Conservation (phyloP, 2,888 invertebrate genomes). For the Phalangium opilio region DNA sequence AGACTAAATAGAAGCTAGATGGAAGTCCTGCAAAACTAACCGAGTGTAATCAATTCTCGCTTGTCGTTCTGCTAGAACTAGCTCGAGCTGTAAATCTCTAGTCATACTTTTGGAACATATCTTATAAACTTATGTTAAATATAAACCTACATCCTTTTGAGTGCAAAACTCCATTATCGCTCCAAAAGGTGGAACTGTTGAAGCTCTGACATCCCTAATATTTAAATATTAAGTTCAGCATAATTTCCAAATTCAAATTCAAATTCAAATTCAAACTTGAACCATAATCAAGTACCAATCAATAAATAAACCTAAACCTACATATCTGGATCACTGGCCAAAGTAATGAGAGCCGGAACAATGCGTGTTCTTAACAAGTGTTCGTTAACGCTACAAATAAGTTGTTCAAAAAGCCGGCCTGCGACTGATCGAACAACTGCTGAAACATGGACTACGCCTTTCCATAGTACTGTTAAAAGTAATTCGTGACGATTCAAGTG, state of each 20-base stretch:
- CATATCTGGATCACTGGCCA: conserved; percentile 51
- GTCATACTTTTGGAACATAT: too few relatives aligned
- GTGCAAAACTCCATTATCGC: conserved; percentile 37
- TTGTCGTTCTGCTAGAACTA: too few relatives aligned
- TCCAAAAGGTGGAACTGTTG: conserved; percentile 47
- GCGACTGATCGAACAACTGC: conserved; percentile 44
- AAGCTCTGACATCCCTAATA: conserved; percentile 40
- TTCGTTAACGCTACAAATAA: conserved; percentile 41
- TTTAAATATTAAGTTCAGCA: conserved; percentile 1
- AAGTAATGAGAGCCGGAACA: conserved; percentile 51
- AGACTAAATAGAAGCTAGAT: too few relatives aligned
- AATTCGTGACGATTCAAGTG: conserved; percentile 38
- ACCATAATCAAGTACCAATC: conserved; percentile 2
- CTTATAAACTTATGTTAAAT: too few relatives aligned
- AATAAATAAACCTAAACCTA: conserved; percentile 34
- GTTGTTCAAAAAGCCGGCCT: conserved; percentile 42
- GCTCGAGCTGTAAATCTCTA: too few relatives aligned
- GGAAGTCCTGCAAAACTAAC: too few relatives aligned
- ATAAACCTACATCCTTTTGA: conserved; percentile 32
- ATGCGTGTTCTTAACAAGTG: conserved; percentile 41
- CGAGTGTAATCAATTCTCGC: too few relatives aligned
- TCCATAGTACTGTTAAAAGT: conserved; percentile 48
- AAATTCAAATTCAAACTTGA: too few relatives aligned
- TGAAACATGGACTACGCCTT: conserved; percentile 48
- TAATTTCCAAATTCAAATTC: too few relatives aligned